Evolutionary conservation across 2,888 invertebrate genomes (phyloP).

Genomic region (Microchrysa polita): DNA sequence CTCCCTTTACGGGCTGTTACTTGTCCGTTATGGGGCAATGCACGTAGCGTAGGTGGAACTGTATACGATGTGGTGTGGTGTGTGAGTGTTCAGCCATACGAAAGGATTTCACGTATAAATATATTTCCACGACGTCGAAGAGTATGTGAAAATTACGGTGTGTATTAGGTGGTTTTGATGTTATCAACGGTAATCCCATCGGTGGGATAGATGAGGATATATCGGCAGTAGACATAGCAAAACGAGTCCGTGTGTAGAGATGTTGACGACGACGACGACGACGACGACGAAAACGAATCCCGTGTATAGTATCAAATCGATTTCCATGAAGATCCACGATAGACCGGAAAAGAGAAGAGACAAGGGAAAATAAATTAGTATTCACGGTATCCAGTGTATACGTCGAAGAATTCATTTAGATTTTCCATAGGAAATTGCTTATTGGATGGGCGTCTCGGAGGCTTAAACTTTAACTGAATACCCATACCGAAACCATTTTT

Average conservation of each 20-base stretch:
- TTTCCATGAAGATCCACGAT: background rate
- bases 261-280: background rate
- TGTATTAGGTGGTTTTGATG: slow-evolving; percentile 19
- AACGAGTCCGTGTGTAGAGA: background rate
- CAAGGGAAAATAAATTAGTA: background rate
- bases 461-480: too few relatives aligned
- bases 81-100: background rate
- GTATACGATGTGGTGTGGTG: background rate
- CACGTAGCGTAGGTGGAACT: slow-evolving; percentile 75
- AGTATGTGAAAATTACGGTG: slow-evolving; percentile 9
- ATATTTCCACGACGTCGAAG: too few relatives aligned
- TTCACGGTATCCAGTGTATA: too few relatives aligned
- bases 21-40: slow-evolving; percentile 72
- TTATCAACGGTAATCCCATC: slow-evolving; percentile 21
- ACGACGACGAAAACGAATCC: too few relatives aligned
- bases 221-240: too few relatives aligned
- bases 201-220: background rate
- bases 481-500: too few relatives aligned
- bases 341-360: background rate
- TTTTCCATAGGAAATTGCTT: too few relatives aligned
- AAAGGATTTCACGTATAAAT: background rate
- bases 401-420: too few relatives aligned
- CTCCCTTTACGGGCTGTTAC: slow-evolving; percentile 76
- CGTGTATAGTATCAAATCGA: slow-evolving; percentile 13
- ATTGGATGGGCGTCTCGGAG: too few relatives aligned